phyloP scores from a whole-genome alignment of 2,888 invertebrate species.

The Noctua fimbriata region DNA sequence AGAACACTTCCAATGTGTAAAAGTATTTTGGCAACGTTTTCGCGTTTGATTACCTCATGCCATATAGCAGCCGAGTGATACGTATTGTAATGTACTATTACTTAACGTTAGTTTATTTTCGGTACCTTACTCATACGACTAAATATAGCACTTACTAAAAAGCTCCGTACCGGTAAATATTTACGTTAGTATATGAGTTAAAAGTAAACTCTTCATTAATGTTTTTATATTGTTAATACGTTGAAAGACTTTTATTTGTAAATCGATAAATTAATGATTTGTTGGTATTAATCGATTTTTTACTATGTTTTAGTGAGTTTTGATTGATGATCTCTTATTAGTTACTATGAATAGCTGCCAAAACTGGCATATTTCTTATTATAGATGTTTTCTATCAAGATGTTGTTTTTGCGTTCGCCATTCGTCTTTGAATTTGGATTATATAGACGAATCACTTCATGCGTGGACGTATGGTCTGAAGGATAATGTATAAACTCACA shows the following conservation, averaged over 20 bases:
- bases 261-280: conserved; percentile 37
- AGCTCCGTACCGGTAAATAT: conserved; percentile 45
- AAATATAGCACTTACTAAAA: conserved; percentile 53
- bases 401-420: conserved; percentile 5
- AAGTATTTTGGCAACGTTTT: conserved; percentile 27
- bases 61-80: conserved; percentile 10
- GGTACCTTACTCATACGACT: conserved; percentile 44
- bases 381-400: conserved; percentile 13
- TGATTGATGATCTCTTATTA: conserved; percentile 33
- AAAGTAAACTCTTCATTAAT: conserved; percentile 28
- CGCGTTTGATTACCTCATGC: conserved; percentile 1
- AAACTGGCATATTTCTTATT: conserved; percentile 7
- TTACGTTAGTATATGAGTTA: conserved; percentile 35
- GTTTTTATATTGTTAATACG: conserved; percentile 36
- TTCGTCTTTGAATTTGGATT: conserved; percentile 16
- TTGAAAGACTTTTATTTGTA: conserved; percentile 43
- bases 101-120: conserved; percentile 46
- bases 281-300: conserved; percentile 26
- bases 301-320: conserved; percentile 8
- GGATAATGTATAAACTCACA: neutral
- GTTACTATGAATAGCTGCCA: conserved; percentile 37
- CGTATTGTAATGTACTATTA: conserved; percentile 43
- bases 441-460: neutral
- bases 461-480: neutral
- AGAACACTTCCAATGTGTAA: conserved; percentile 10